A percentile compares a stretch with the other conserved stretches of the same genome.
These are phyloP conservation scores for Cephus spinipes DNA, from an alignment of 2,888 invertebrate species.

Conservation along the genomic window DNA sequence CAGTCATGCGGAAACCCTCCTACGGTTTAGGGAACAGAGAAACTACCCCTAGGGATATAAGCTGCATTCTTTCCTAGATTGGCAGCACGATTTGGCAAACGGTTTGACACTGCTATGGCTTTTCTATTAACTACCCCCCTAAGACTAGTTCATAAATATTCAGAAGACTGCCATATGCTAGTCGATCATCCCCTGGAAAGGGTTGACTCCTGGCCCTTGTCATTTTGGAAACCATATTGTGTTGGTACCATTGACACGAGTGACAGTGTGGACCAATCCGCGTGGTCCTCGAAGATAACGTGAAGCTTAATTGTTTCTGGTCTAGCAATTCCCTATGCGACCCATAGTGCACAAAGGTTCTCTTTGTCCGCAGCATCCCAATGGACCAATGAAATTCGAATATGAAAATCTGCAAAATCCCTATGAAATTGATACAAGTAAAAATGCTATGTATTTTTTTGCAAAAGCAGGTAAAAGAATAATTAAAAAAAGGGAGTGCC, in stretches of 20 bases:
- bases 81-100: not conserved
- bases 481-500: no score
- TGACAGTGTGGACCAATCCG: conserved; percentile 17
- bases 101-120: conserved; percentile 40
- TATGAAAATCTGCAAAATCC: not conserved
- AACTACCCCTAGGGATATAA: not conserved
- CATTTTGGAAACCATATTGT: not conserved
- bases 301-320: conserved; percentile 62
- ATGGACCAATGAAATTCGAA: not conserved
- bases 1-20: not conserved
- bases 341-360: conserved; percentile 17
- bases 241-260: not conserved
- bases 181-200: conserved; percentile 28
- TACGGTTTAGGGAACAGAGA: not conserved
- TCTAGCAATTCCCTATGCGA: conserved; percentile 58
- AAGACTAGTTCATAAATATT: conserved; percentile 48
- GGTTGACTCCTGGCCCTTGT: conserved; percentile 22
- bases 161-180: conserved; percentile 34
- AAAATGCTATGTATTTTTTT: not conserved
- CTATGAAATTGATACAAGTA: not conserved
- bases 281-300: conserved; percentile 58
- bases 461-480: not conserved
- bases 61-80: not conserved
- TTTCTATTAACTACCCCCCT: conserved; percentile 27
- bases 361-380: not conserved